Percentiles rank a stretch among this genome's conserved stretches.
These are phyloP conservation scores for Bucorvus abyssinicus DNA, from an alignment of 2,797 vertebrate genomes.

Conservation along the genomic window DNA sequence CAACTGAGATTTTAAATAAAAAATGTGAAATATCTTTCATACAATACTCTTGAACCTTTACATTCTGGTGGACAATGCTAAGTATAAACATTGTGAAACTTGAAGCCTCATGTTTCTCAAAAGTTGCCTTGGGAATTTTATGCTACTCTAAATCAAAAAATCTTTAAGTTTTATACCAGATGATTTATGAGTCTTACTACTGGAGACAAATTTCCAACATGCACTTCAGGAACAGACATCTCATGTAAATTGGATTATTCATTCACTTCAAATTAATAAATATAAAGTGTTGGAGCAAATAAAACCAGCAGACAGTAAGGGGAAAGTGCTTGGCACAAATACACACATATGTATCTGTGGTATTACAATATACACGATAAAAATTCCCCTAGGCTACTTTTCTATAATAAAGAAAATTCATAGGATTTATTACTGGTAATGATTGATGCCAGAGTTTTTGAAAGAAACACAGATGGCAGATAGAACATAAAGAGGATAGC, in stretches of 20 bases:
- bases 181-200: not conserved
- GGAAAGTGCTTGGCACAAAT: not conserved
- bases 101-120: accelerated
- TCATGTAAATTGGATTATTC: not conserved
- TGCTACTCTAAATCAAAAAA: not conserved
- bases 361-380: not conserved
- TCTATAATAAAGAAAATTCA: not conserved
- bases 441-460: not conserved
- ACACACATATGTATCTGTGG: not conserved
- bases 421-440: not conserved
- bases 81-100: not conserved
- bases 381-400: not conserved
- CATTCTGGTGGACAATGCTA: not conserved
- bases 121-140: not conserved
- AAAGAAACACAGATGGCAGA: not conserved
- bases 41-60: not conserved
- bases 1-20: not conserved
- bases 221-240: not conserved
- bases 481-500: not conserved
- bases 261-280: not conserved
- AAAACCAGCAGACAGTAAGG: not conserved
- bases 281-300: not conserved
- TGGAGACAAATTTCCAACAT: not conserved
- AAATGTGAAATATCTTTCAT: accelerated
- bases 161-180: not conserved